Evolutionary conservation across 2,797 vertebrate species (phyloP), one percentile per base, ranked within the genome.

Genomic region (Alca torda): DNA sequence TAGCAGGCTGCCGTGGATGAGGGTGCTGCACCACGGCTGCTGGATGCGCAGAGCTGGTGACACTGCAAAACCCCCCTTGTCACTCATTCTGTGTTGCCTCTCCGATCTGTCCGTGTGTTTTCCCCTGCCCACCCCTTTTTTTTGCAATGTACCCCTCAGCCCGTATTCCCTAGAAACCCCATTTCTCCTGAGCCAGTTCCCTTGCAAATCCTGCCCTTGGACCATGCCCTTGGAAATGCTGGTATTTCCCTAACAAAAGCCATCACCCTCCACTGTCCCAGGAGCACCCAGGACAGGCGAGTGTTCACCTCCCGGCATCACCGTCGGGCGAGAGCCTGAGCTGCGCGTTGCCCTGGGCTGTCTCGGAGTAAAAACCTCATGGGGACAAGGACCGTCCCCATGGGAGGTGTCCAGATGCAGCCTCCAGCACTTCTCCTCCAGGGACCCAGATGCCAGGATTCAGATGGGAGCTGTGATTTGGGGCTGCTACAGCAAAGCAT

Each of bases 311-410:
- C 15, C 54, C 3, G 20, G 79, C 37, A 63, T 9, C 46, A 45
- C 15, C 2, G 3, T 7, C 0, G 1, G 50, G 21, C 2, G 1
- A 74, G 14, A 78, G 23, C 19, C 74, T 51, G 64, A 77, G 85
- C 59, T 20, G 26, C n/a, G n/a, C 46, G 18, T 81, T 72, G 30
- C 45, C 31, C 31, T n/a, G 26, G 24, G 23, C 45, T 59, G n/a
- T 59, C 39, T 69, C 30, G 10, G 11, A 30, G 33, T 35, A 23
- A 31, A 60, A 75, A 79, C 31, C 37, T 20, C 16, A 33, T 16
- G 31, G 45, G 45, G 45, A 61, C 53, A 35, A 72, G 33, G 57
- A 43, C 39, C 1, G 0, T 57, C 13, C 35, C 57, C 23, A 4
- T 1, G 7, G 72, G 31, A 74, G 45, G n/a, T 37, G 39, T 31